Evolutionary conservation across 2,113 vertebrate species (phyloP), one percentile per base, ranked within the genome.

Genomic region (Parus major): DNA sequence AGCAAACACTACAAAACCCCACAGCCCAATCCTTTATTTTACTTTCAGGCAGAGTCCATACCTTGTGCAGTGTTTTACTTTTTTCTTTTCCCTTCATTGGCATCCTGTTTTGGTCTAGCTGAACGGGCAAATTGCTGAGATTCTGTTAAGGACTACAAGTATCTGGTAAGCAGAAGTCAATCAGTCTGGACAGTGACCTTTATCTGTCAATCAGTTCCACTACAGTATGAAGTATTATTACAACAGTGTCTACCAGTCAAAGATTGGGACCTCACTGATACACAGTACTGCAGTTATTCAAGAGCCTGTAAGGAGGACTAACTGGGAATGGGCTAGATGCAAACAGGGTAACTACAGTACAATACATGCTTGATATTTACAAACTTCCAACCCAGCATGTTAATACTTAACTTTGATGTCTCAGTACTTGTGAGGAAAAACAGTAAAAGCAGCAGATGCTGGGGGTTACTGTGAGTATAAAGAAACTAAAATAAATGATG

Each of bases 41-140:
- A 36, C 16, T 90, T 90, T 71, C 72, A 92, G 39, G 57, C 36
- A 92, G 12, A 64, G 57, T 47, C 93, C 96, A 95, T 98, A 98
- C 98, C 97, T 97, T 96, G 59, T 52, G 10, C 72, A 47, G 50
- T 15, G 59, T 73, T 90, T 83, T 97, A 97, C 64, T 95, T 97
- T 90, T 98, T 98, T 55, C 97, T 97, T 96, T 96, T 98, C 60
- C 96, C 96, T 93, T 99, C 98, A 1, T 90, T 97, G 53, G 90
- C 70, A 73, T 99, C 98, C 81, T 97, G 98, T 92, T 99, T 99
- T 57, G 99, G 99, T 97, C 98, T 98, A 86, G 99, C 99, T 61
- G 99, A 99, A 96, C 99, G 98, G 94, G 99, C 99, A 96, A 99
- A 99, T 92, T 99, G 99, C 99, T 99, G 97, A 55, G 46, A 59